Evolutionary conservation across 2,113 vertebrate species (phyloP).

Genomic region (Mionectes macconnelli): DNA sequence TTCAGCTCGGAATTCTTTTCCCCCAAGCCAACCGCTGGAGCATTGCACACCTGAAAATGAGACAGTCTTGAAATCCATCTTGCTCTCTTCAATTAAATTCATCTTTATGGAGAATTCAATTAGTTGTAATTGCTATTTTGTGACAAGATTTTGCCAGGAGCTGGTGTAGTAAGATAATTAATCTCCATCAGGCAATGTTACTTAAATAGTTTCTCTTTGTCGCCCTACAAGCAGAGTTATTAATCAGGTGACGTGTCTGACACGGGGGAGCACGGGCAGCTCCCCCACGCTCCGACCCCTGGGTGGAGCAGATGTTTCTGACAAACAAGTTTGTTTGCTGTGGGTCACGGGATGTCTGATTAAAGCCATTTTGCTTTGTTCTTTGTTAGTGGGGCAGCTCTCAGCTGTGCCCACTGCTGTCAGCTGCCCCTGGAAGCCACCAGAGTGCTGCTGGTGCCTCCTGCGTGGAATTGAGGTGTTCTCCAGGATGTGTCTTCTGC

Average conservation of each 20-base stretch:
- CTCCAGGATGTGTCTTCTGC: not conserved
- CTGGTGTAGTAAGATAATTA: not conserved
- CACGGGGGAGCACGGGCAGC: not conserved
- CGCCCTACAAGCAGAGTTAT: not conserved
- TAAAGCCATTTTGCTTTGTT: not conserved
- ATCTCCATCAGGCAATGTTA: not conserved
- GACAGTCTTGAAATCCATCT: not conserved
- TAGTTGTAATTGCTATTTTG: constrained; percentile 40
- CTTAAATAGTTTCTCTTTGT: not conserved
- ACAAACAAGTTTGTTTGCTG: constrained; percentile 8
- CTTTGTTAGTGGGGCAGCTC: not conserved
- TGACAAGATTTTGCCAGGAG: not conserved
- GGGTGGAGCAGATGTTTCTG: not conserved
- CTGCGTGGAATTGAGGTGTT: not conserved
- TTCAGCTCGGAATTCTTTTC: not conserved
- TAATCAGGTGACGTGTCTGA: not conserved
- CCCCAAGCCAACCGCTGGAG: not conserved
- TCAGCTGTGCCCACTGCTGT: not conserved
- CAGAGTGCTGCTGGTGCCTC: not conserved
- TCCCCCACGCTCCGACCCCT: not conserved
- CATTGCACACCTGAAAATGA: constrained; percentile 18
- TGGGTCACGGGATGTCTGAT: not conserved
- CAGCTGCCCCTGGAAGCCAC: not conserved
- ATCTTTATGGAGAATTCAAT: constrained; percentile 14
- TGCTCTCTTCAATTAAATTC: constrained; percentile 1